These are phyloP conservation scores for Drosophila melanosoma DNA, from an alignment of 2,888 invertebrate species.

Conservation along the genomic window DNA sequence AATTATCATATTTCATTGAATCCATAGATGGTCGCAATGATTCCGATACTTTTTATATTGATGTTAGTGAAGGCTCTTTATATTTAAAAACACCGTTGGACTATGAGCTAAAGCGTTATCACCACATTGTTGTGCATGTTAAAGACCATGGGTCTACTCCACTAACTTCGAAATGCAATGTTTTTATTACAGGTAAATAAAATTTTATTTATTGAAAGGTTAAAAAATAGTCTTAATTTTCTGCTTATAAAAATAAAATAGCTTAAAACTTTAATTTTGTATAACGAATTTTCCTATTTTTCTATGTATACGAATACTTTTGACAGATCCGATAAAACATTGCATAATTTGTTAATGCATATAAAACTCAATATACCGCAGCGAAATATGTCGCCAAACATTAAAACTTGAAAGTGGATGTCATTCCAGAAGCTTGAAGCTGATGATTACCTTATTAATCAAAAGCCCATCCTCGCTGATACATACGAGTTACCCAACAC, in stretches of 20 bases:
- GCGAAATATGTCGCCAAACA: neutral
- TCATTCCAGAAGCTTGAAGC: neutral
- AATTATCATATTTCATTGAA: conserved; percentile 90
- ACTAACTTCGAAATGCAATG: conserved; percentile 91
- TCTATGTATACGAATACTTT: neutral
- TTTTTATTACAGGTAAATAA: conserved; percentile 90
- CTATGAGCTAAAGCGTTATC: conserved; percentile 90
- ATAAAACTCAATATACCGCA: neutral
- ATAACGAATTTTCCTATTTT: neutral
- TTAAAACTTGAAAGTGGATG: neutral
- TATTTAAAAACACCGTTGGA: conserved; percentile 92
- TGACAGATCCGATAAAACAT: neutral
- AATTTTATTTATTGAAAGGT: neutral
- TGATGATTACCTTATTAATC: too few species aligned
- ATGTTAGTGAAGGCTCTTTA: conserved; percentile 91
- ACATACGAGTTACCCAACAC: too few species aligned
- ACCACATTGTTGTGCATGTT: conserved; percentile 92
- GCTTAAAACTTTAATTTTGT: neutral
- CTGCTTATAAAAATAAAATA: neutral
- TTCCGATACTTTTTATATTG: conserved; percentile 91
- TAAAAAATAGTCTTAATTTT: neutral
- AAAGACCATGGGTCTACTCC: conserved; percentile 94
- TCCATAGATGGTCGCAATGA: conserved; percentile 87
- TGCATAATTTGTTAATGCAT: neutral
- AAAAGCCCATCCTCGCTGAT: too few species aligned